Conservation (phyloP, 2,113 vertebrate species). For the Tragelaphus imberbis region DNA sequence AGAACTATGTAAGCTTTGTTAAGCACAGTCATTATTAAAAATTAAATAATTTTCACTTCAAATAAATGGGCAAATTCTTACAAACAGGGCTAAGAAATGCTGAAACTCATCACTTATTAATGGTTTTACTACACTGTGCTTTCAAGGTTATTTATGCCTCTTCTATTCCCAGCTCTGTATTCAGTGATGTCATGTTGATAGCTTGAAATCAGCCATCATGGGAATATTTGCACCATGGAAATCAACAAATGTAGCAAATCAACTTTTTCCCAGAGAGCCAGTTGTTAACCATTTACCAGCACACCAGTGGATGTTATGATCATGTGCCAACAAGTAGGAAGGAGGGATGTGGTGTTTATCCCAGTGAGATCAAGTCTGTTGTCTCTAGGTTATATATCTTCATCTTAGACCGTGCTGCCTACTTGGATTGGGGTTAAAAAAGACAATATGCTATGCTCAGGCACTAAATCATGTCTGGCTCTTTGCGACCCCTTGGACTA, state of each 20-base stretch:
- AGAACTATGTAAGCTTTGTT: neutral
- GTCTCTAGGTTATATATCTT: neutral
- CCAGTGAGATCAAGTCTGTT: neutral
- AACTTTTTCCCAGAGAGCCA: neutral
- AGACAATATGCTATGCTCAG: neutral
- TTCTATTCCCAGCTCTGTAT: neutral
- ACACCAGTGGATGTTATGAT: neutral
- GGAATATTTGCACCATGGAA: neutral
- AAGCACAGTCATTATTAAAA: neutral
- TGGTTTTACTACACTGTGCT: neutral
- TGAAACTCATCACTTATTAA: neutral
- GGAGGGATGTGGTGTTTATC: neutral
- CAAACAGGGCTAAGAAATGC: neutral
- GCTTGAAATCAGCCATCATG: neutral
- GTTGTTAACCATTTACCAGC: neutral
- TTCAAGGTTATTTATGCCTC: neutral
- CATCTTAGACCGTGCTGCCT: neutral
- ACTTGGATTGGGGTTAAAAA: neutral
- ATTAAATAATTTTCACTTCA: neutral
- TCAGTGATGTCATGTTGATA: neutral
- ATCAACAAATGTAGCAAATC: neutral
- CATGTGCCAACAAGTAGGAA: neutral
- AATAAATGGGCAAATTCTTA: neutral
- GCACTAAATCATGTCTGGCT: neutral
- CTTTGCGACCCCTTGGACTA: neutral